Percentiles rank a stretch among this genome's conserved stretches.
These are phyloP conservation scores for Priocnemis perturbator DNA, from an alignment of 2,888 invertebrate genomes.

Conservation along the genomic window DNA sequence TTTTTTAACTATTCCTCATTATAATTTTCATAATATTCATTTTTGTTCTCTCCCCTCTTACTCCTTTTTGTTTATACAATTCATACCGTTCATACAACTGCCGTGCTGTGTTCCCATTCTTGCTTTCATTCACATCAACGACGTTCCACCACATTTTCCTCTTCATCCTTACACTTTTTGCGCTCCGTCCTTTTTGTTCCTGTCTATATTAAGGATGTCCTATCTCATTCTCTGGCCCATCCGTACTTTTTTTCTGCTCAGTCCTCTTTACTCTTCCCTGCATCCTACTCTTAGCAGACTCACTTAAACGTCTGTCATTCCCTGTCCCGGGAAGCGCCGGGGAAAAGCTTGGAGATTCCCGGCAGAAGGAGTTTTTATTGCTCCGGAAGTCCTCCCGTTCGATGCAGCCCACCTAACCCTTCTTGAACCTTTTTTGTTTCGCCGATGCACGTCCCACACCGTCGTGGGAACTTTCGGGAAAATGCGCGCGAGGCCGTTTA, in stretches of 20 bases:
- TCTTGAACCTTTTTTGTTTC: slow-evolving; percentile 62
- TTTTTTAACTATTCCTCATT: not conserved
- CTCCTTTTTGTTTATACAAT: no score
- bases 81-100: no score
- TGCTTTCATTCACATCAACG: no score
- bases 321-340: slow-evolving; percentile 26
- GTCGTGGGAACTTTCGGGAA: slow-evolving; percentile 67
- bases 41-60: no score
- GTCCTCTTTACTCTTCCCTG: no score
- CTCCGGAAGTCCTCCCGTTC: slow-evolving; percentile 53
- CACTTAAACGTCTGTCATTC: not conserved
- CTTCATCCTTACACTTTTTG: no score
- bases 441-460: slow-evolving; percentile 60
- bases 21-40: no score
- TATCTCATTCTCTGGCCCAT: no score
- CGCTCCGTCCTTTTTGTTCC: no score
- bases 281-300: not conserved
- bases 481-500: slow-evolving; percentile 29
- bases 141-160: not conserved
- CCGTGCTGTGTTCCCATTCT: no score
- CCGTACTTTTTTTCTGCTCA: no score
- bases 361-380: slow-evolving; percentile 54
- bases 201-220: no score
- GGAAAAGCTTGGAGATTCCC: slow-evolving; percentile 30
- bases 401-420: slow-evolving; percentile 59